phyloP scores from a whole-genome alignment of 2,888 invertebrate species.

The Eupithecia subfuscata region DNA sequence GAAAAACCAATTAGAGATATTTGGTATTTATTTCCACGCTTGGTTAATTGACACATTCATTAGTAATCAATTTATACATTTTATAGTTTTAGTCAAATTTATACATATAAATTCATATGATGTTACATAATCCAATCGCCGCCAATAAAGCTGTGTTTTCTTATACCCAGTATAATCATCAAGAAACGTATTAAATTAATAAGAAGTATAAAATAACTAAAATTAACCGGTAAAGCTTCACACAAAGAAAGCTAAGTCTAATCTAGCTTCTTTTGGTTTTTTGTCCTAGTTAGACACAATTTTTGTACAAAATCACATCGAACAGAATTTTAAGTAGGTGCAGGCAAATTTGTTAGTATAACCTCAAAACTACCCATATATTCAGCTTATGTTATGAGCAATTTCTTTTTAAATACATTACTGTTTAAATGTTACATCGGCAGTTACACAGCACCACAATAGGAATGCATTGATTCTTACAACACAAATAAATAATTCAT shows the following conservation, averaged over 20 bases:
- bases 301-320: too few species aligned
- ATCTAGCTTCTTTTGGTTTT: background rate
- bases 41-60: background rate
- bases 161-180: background rate
- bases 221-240: background rate
- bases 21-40: constrained; percentile 19
- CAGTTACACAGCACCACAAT: constrained; percentile 10
- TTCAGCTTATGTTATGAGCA: too few species aligned
- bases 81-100: constrained; percentile 1
- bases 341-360: too few species aligned
- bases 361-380: too few species aligned
- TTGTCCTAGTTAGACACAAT: background rate
- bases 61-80: background rate
- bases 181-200: background rate
- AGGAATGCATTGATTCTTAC: constrained; percentile 5
- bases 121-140: background rate
- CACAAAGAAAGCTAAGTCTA: background rate
- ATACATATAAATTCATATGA: background rate
- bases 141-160: background rate
- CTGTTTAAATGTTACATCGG: background rate
- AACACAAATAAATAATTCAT: background rate
- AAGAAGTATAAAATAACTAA: background rate
- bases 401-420: too few species aligned
- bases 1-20: background rate
- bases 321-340: too few species aligned